These are phyloP conservation scores for Paedocypris sp. DNA, from an alignment of 2,113 vertebrate genomes.

Conservation along the genomic window DNA sequence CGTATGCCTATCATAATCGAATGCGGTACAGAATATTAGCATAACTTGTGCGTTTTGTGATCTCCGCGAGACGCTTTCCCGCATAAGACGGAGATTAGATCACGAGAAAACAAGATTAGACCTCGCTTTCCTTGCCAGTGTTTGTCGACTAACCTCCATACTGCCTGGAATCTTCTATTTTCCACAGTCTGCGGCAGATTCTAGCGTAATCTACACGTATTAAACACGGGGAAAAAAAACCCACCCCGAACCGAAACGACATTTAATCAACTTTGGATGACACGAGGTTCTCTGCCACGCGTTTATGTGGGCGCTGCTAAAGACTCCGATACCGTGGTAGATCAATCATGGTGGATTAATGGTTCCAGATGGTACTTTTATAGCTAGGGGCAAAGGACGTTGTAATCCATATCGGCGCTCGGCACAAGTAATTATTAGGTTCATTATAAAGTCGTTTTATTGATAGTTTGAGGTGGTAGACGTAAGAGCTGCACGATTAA, in stretches of 20 bases:
- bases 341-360: background rate
- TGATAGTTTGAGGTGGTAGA: background rate
- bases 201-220: background rate
- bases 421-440: slow-evolving; percentile 1
- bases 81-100: background rate
- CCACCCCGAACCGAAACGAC: background rate
- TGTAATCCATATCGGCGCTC: background rate
- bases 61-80: background rate
- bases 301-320: background rate
- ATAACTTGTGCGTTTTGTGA: background rate
- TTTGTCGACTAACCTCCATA: background rate
- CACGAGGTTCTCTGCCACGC: background rate
- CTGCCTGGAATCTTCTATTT: background rate
- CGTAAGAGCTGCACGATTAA: too few species aligned
- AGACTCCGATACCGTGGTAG: background rate
- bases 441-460: slow-evolving; percentile 9
- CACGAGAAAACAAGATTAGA: background rate
- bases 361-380: background rate
- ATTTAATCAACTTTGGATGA: background rate
- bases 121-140: background rate
- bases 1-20: too few species aligned
- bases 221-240: background rate
- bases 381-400: background rate
- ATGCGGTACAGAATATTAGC: background rate
- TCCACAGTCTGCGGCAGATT: background rate